Conservation (phyloP, 2,797 vertebrate genomes). For the Tokudaia tokunoshimensis region DNA sequence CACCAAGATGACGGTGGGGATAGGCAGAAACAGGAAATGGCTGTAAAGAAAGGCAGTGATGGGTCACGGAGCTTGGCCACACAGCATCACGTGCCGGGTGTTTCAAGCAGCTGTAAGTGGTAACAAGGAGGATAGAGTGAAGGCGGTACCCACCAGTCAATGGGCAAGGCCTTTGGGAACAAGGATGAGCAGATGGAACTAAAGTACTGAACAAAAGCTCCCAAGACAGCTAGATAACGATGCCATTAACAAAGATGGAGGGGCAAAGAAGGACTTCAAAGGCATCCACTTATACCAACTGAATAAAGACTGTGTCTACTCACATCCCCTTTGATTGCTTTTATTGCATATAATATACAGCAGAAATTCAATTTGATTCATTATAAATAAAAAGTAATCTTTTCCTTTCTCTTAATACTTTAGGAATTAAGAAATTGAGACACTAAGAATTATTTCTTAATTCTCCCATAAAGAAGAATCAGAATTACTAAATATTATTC, state of each 20-base stretch:
- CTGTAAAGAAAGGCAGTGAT: neutral
- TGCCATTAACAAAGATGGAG: slow-evolving; percentile 25
- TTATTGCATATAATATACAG: neutral
- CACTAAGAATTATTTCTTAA: neutral
- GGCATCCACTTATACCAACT: neutral
- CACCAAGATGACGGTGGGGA: neutral
- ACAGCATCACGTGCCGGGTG: neutral
- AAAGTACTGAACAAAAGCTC: neutral
- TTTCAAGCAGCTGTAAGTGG: neutral
- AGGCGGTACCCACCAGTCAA: neutral
- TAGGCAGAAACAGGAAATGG: neutral
- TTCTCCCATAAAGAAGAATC: neutral
- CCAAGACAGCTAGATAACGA: neutral
- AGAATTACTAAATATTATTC: slow-evolving; percentile 27
- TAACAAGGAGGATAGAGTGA: neutral
- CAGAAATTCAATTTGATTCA: slow-evolving; percentile 39
- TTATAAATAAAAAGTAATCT: slow-evolving; percentile 48
- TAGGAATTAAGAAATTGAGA: neutral
- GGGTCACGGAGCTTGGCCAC: neutral
- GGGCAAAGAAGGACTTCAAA: neutral
- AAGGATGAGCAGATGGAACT: neutral
- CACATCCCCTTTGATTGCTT: slow-evolving; percentile 45
- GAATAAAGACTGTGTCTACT: slow-evolving; percentile 27
- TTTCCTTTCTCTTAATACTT: neutral
- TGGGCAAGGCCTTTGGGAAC: neutral